phyloP scores from a whole-genome alignment of 2,888 invertebrate genomes.

The Pyrochroa serraticornis region DNA sequence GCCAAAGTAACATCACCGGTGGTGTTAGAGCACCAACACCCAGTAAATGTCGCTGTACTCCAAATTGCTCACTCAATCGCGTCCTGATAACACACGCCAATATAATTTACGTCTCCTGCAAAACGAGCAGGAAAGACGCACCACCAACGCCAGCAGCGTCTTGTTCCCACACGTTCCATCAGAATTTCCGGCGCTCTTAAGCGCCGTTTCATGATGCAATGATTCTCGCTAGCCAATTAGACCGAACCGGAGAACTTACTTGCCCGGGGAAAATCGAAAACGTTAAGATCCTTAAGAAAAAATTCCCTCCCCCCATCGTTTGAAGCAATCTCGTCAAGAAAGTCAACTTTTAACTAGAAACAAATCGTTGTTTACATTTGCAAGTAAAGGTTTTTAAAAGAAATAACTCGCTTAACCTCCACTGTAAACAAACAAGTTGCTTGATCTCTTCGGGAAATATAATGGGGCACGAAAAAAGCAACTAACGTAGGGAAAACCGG shows the following conservation, averaged over 20 bases:
- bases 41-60: constrained; percentile 20
- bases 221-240: constrained; percentile 1
- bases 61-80: constrained; percentile 44
- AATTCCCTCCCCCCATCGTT: no score
- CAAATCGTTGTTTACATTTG: no score
- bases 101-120: constrained; percentile 35
- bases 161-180: constrained; percentile 8
- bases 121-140: constrained; percentile 4
- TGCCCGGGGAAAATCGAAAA: background rate
- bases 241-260: background rate
- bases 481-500: no score
- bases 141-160: no score
- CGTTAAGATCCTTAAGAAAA: no score
- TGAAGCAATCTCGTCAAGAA: no score
- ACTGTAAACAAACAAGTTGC: no score
- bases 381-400: no score
- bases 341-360: no score
- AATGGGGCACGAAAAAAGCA: no score
- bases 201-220: constrained; percentile 2
- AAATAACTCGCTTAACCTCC: no score
- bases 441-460: no score
- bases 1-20: constrained; percentile 31
- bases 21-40: background rate
- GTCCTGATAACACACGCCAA: constrained; percentile 37
- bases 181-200: constrained; percentile 3